Percentiles rank a stretch among this genome's conserved stretches.
These are phyloP conservation scores for Dendropsophus ebraccatus DNA, from an alignment of 2,113 vertebrate species.

Conservation along the genomic window DNA sequence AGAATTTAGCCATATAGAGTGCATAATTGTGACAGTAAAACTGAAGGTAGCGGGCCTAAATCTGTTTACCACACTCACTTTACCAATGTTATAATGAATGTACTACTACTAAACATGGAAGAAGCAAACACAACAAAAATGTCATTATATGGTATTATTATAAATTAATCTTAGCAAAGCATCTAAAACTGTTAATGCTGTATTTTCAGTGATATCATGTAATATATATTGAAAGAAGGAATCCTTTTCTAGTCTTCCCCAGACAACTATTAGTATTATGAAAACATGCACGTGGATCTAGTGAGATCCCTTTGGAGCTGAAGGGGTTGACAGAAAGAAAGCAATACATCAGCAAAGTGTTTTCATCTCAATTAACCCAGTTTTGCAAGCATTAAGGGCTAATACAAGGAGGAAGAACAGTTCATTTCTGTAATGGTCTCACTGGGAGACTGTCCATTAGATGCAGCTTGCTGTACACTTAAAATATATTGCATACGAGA, in stretches of 20 bases:
- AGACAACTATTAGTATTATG: conserved; percentile 8
- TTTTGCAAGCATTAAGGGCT: conserved; percentile 58
- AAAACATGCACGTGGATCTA: conserved; percentile 9
- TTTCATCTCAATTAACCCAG: conserved; percentile 61
- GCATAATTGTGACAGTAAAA: neutral
- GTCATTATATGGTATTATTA: neutral
- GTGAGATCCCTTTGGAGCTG: conserved; percentile 26
- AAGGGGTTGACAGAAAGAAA: conserved; percentile 56
- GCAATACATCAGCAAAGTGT: conserved; percentile 59
- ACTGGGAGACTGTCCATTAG: conserved; percentile 58
- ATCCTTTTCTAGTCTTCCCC: neutral
- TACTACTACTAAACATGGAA: neutral
- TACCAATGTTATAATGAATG: neutral
- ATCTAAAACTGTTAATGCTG: neutral
- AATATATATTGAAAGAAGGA: neutral
- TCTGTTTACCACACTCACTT: neutral
- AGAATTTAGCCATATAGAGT: too few relatives aligned
- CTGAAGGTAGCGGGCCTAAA: neutral
- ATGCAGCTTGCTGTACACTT: conserved; percentile 53
- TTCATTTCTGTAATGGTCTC: conserved; percentile 58
- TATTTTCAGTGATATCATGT: neutral
- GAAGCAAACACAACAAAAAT: neutral
- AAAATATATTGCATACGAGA: conserved; percentile 51
- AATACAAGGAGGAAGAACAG: conserved; percentile 56
- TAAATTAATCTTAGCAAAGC: neutral